Conservation (phyloP, 1,140 invertebrate species). For the Sminthurinus signatus region DNA sequence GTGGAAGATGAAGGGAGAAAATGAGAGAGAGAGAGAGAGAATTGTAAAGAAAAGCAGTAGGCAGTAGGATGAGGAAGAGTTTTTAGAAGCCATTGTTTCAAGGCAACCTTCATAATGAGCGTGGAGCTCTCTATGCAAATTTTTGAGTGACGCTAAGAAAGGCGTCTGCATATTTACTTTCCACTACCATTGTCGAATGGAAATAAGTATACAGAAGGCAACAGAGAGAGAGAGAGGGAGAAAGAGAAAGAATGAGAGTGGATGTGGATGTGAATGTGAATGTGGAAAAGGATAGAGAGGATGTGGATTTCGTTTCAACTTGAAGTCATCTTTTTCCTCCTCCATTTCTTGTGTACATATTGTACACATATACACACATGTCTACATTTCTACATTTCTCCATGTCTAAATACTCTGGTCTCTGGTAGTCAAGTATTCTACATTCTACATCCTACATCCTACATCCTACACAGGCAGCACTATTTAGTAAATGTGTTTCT, state of each 20-base stretch:
- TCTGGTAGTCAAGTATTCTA: no score
- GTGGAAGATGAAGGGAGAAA: not conserved
- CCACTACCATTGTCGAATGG: no score
- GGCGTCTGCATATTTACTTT: not conserved
- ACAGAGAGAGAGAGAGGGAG: no score
- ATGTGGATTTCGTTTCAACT: constrained; percentile 1
- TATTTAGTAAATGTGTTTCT: no score
- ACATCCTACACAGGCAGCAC: no score
- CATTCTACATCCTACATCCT: no score
- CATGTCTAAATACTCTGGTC: no score
- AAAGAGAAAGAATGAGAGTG: not conserved
- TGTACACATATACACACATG: not conserved
- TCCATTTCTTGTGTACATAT: no score
- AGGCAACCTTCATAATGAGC: constrained; percentile 25
- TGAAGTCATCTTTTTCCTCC: not conserved
- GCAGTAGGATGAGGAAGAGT: not conserved
- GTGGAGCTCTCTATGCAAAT: constrained; percentile 24
- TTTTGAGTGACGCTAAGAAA: constrained; percentile 33
- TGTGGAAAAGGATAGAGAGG: no score
- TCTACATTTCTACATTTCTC: no score
- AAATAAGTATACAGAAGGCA: no score
- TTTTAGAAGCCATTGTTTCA: constrained; percentile 24
- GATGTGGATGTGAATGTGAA: no score
- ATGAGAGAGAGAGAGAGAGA: constrained; percentile 3
- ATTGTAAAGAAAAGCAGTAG: not conserved